Conservation (phyloP, 2,888 invertebrate genomes). For the Caenorhabditis wallacei region DNA sequence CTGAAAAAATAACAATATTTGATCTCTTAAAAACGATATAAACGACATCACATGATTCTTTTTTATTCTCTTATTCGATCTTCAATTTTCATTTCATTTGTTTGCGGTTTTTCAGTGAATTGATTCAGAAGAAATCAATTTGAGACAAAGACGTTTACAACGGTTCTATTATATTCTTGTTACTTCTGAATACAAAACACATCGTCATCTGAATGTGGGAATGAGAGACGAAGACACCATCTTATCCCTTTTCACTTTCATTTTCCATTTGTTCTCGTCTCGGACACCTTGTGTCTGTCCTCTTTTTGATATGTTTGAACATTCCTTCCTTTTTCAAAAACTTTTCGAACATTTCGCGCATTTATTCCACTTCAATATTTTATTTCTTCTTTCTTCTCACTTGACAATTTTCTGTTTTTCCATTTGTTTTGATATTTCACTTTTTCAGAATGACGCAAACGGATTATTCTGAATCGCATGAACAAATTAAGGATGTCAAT, state of each 20-base stretch:
- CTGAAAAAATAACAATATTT: slow-evolving; percentile 5
- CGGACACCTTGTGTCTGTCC: slow-evolving; percentile 11
- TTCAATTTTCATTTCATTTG: not conserved
- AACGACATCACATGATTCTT: slow-evolving; percentile 30
- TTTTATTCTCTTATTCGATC: slow-evolving; percentile 6
- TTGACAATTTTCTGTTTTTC: not conserved
- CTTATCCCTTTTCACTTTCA: slow-evolving; percentile 33
- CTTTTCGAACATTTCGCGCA: not conserved
- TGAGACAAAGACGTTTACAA: slow-evolving; percentile 25
- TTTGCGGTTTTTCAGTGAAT: slow-evolving; percentile 30
- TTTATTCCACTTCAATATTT: not conserved
- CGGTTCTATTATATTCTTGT: slow-evolving; percentile 4
- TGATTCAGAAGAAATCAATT: slow-evolving; percentile 8
- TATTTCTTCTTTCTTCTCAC: not conserved
- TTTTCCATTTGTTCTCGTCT: slow-evolving; percentile 9
- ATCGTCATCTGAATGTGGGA: not conserved
- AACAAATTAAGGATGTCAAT: slow-evolving; percentile 66
- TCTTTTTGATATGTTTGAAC: slow-evolving; percentile 19
- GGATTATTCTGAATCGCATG: slow-evolving; percentile 58
- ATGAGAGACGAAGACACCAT: not conserved
- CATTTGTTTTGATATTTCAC: not conserved
- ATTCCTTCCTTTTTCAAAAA: slow-evolving; percentile 1
- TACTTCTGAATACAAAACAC: slow-evolving; percentile 5
- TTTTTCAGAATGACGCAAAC: slow-evolving; percentile 29
- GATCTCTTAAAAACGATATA: not conserved